Conservation (phyloP, 2,888 invertebrate species). For the Lithophane leautieri region DNA sequence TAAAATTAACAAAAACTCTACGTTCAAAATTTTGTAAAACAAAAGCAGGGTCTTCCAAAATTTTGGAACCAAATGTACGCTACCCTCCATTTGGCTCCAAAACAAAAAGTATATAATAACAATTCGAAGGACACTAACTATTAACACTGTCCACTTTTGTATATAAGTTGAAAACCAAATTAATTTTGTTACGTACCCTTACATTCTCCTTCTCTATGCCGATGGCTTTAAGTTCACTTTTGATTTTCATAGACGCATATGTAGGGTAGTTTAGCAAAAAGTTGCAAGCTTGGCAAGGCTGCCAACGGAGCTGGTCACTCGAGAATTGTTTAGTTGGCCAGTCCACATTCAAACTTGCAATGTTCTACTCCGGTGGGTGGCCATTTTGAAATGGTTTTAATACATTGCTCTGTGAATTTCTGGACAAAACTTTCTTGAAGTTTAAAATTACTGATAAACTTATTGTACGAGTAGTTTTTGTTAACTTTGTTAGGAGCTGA, state of each 20-base stretch:
- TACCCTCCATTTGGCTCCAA: constrained; percentile 78
- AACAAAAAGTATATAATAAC: constrained; percentile 83
- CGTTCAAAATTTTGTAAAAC: constrained; percentile 52
- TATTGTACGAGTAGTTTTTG: too few relatives aligned
- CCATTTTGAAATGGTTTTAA: constrained; percentile 62
- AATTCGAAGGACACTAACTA: constrained; percentile 82
- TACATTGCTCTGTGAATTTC: constrained; percentile 64
- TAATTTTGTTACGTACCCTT: constrained; percentile 18
- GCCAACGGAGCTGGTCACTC: constrained; percentile 81
- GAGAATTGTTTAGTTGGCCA: constrained; percentile 86
- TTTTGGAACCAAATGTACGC: constrained; percentile 60
- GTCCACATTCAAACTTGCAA: constrained; percentile 70
- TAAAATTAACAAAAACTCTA: constrained; percentile 59
- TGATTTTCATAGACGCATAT: constrained; percentile 32
- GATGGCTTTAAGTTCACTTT: constrained; percentile 35
- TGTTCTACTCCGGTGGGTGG: constrained; percentile 67
- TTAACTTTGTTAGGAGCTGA: too few relatives aligned
- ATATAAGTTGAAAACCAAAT: constrained; percentile 72
- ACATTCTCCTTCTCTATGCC: neutral
- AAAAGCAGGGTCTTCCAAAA: constrained; percentile 49
- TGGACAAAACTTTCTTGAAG: neutral
- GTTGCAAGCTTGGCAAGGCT: constrained; percentile 81
- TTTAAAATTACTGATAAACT: neutral
- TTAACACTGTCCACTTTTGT: constrained; percentile 84
- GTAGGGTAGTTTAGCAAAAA: constrained; percentile 66